A percentile compares a stretch with the other conserved stretches of the same genome.
Conservation (phyloP, 2,888 invertebrate genomes). For the Diogma glabrata region DNA sequence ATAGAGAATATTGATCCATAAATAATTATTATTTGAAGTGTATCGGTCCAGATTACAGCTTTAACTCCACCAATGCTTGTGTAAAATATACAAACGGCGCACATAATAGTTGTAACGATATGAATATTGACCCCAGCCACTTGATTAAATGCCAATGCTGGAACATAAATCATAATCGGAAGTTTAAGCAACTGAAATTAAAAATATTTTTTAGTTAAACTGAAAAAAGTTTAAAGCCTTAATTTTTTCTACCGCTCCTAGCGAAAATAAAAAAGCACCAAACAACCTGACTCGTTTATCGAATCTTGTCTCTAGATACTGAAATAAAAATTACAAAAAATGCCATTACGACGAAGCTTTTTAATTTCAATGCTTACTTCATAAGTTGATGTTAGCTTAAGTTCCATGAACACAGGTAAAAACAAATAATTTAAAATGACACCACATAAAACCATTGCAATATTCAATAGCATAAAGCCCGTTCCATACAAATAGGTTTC, state of each 20-base stretch:
- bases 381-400: neutral
- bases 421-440: neutral
- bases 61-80: slow-evolving; percentile 4
- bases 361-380: neutral
- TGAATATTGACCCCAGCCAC: neutral
- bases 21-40: slow-evolving; percentile 50
- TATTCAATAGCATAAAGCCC: neutral
- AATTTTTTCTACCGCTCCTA: no score
- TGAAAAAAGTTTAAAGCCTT: no score
- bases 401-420: slow-evolving; percentile 3
- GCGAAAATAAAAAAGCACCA: no score
- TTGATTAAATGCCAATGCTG: neutral
- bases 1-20: slow-evolving; percentile 28
- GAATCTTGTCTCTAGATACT: slow-evolving; percentile 3
- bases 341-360: neutral
- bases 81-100: slow-evolving; percentile 5
- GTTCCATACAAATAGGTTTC: neutral
- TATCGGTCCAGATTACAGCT: neutral
- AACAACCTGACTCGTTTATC: neutral
- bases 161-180: neutral
- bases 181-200: neutral
- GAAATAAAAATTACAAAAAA: neutral
- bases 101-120: neutral
- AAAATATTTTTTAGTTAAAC: no score
- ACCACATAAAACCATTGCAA: neutral